These are phyloP conservation scores for Perizoma flavofasciatum DNA, from an alignment of 2,888 invertebrate species.

Conservation along the genomic window DNA sequence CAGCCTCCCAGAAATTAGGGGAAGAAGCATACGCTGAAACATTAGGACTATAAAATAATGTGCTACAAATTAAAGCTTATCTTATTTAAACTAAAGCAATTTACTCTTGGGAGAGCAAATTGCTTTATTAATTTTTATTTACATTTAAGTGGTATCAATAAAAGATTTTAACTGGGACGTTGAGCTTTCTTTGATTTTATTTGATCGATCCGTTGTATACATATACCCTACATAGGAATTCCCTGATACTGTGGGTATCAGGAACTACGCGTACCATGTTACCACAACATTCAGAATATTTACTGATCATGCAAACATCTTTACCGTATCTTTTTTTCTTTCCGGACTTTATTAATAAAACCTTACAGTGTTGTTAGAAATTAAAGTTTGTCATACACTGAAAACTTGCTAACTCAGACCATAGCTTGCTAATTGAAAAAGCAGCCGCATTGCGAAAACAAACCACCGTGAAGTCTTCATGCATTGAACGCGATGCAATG, in stretches of 20 bases:
- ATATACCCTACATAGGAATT: no score
- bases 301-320: no score
- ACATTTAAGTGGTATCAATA: not conserved
- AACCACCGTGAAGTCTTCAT: constrained; percentile 30
- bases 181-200: no score
- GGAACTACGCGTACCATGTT: no score
- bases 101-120: not conserved
- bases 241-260: no score
- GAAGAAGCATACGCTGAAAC: constrained; percentile 40
- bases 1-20: constrained; percentile 67
- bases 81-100: constrained; percentile 6
- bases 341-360: no score
- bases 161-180: not conserved
- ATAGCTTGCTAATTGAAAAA: constrained; percentile 22
- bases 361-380: no score
- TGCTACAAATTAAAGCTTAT: constrained; percentile 14
- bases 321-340: no score
- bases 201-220: no score
- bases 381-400: no score
- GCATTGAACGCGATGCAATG: constrained; percentile 45
- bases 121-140: constrained; percentile 4
- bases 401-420: constrained; percentile 1
- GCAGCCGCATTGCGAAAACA: constrained; percentile 29
- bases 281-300: no score
- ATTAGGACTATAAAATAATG: constrained; percentile 12